These are phyloP conservation scores for Sipunculus nudus DNA, from an alignment of 2,888 invertebrate genomes.

Conservation along the genomic window DNA sequence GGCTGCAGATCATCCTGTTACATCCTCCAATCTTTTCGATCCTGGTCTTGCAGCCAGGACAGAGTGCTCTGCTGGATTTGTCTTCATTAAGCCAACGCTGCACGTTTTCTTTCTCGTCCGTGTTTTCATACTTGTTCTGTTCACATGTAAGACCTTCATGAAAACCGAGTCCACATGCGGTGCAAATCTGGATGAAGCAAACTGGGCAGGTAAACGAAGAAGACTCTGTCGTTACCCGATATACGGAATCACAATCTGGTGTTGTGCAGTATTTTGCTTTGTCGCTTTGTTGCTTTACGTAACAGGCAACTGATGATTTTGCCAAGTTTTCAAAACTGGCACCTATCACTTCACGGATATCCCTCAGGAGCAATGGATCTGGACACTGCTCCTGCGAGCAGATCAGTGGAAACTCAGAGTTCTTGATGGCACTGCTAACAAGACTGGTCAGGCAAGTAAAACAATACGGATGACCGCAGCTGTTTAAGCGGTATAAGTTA, in stretches of 20 bases:
- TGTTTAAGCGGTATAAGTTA: conserved; percentile 49
- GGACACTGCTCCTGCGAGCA: conserved; percentile 50
- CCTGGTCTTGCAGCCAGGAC: conserved; percentile 48
- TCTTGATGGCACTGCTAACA: conserved; percentile 36
- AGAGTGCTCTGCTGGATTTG: conserved; percentile 41
- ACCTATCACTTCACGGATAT: no score
- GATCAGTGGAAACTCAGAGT: conserved; percentile 46
- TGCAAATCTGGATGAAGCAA: conserved; percentile 46
- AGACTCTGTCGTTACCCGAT: no score
- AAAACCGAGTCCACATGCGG: conserved; percentile 47
- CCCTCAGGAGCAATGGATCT: conserved; percentile 35
- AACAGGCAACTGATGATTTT: no score
- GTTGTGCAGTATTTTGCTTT: no score
- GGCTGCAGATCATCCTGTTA: conserved; percentile 50
- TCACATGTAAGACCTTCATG: conserved; percentile 53
- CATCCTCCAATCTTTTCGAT: conserved; percentile 58
- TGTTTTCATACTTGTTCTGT: conserved; percentile 38
- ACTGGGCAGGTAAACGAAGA: conserved; percentile 45
- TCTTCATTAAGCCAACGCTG: conserved; percentile 44
- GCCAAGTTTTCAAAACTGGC: no score
- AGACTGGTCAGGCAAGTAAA: conserved; percentile 41
- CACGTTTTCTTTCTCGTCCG: conserved; percentile 33
- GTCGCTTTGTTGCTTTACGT: no score
- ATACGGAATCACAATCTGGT: no score
- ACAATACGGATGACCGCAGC: conserved; percentile 59